These are phyloP conservation scores for Slavum lentiscoides DNA, from an alignment of 2,888 invertebrate genomes.

Conservation along the genomic window DNA sequence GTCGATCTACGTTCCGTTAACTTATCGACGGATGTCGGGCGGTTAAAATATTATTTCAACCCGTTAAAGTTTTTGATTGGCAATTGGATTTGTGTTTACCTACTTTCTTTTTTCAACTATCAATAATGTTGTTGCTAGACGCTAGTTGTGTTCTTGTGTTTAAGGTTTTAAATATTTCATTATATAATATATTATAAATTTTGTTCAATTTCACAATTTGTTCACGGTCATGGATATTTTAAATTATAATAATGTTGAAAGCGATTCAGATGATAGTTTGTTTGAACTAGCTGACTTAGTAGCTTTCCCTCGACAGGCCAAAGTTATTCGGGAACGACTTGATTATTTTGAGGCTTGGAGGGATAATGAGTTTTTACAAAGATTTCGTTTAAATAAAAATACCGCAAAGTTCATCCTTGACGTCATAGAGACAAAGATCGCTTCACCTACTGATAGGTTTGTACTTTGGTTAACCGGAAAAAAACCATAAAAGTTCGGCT, in stretches of 20 bases:
- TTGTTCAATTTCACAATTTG: too few species aligned
- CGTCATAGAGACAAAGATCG: too few species aligned
- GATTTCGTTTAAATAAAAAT: not conserved
- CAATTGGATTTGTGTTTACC: not conserved
- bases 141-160: not conserved
- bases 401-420: not conserved
- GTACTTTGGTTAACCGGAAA: too few species aligned
- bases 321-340: not conserved
- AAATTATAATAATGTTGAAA: too few species aligned
- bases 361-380: not conserved
- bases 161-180: not conserved
- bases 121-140: not conserved
- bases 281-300: not conserved
- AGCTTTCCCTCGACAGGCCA: not conserved
- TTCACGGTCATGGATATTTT: too few species aligned
- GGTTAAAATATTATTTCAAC: conserved; percentile 8
- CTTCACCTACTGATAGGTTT: too few species aligned
- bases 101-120: not conserved
- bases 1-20: not conserved
- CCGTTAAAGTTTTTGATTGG: conserved; percentile 6
- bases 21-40: conserved; percentile 17
- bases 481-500: too few species aligned
- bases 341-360: conserved; percentile 3
- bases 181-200: not conserved
- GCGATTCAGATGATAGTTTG: not conserved